Evolutionary conservation across 2,113 vertebrate genomes (phyloP).

Genomic region (Nesogale talazaci): DNA sequence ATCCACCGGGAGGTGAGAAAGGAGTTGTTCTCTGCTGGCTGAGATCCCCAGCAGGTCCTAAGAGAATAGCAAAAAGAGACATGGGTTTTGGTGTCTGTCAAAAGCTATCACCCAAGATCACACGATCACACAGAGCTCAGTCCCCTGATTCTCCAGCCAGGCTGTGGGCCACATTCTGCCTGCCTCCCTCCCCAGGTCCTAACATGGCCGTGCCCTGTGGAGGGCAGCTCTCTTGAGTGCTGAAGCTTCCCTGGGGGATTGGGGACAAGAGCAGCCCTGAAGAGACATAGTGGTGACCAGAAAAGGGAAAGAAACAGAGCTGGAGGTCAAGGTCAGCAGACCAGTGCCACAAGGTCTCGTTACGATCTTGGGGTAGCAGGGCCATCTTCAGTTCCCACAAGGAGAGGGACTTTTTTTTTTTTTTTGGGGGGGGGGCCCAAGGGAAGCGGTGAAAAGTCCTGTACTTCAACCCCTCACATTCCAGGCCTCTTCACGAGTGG

Average conservation of each 20-base stretch:
- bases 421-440: background rate
- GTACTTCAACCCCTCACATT: accelerated
- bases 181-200: background rate
- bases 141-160: background rate
- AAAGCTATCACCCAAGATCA: background rate
- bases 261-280: background rate
- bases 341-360: accelerated
- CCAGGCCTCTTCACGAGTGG: background rate
- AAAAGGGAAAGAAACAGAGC: background rate
- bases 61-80: accelerated
- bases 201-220: accelerated
- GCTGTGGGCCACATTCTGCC: background rate
- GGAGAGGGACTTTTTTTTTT: background rate
- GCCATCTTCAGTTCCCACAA: background rate
- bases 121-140: too few relatives aligned
- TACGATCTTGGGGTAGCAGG: accelerated
- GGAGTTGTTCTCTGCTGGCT: background rate
- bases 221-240: background rate
- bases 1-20: accelerated
- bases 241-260: background rate
- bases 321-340: background rate
- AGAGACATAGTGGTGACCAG: background rate
- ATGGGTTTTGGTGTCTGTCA: background rate
- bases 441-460: background rate
- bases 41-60: background rate